Evolutionary conservation across 1,140 invertebrate species (phyloP), one percentile per base, ranked within the genome.

Genomic region (Tribolium castaneum): DNA sequence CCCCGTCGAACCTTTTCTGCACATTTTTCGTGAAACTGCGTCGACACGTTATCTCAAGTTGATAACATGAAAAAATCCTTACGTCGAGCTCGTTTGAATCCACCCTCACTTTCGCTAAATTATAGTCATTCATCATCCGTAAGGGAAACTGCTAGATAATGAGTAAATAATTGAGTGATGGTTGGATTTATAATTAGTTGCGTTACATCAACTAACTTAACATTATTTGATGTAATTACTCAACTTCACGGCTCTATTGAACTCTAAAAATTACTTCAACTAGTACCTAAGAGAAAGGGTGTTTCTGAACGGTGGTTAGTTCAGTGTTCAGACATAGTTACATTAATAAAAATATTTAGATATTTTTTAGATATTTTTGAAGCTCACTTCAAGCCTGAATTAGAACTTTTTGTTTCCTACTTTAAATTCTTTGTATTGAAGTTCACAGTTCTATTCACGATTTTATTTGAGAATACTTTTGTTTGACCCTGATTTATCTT

Each of bases 121-220:
- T 59, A 25, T 25, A 59, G 54, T 59, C 54, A 59, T 59, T 59
- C 19, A 59, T 59, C 54, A 22, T 59, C 54, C 2, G 54, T 59
- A 59, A 59, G 19, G 54, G 54, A 25, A 59, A 59, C 16, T 59
- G 19, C 10, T 59, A 59, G 54, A 22, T 19, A 59, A 59, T 59
- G 54, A 25, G 54, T n/a, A 59, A 59, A 52, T 52, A 59, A 59
- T 59, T 59, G 19, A 25, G 54, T 19, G 54, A 59, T 59, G 54
- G 14, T 59, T 59, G 9, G 19, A 59, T 22, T 59, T 25, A 59
- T 59, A 52, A 52, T 52, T 52, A 52, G 12, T 52, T 52, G 39
- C 39, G 9, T 45, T 45, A 45, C n/a, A 9, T 45, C 39, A 45
- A 45, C 39, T 45, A 45, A 45, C 39, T 45, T n/a, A 45, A 45